These are phyloP conservation scores for Platycercus adscitus DNA, from an alignment of 2,113 vertebrate genomes.

Conservation along the genomic window DNA sequence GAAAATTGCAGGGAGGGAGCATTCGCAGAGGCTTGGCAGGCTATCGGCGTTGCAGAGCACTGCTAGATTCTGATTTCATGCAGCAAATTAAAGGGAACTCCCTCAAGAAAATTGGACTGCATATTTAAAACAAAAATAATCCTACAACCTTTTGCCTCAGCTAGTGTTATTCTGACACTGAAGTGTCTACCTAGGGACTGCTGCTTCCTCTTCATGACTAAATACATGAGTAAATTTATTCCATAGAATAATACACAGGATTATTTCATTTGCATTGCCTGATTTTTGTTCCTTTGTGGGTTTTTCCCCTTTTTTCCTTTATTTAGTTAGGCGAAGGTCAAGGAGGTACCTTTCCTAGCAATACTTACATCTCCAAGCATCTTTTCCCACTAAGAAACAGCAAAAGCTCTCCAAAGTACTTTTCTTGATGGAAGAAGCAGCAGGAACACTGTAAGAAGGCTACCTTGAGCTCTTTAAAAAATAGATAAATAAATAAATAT, in stretches of 20 bases:
- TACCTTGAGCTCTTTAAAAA: neutral
- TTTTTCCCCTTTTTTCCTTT: neutral
- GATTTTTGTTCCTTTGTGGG: neutral
- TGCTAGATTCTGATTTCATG: conserved; percentile 40
- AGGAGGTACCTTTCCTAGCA: neutral
- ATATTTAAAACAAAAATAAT: neutral
- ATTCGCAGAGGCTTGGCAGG: conserved; percentile 4
- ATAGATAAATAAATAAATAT: neutral
- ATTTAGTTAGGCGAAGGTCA: neutral
- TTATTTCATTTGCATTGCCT: neutral
- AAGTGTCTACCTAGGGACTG: conserved; percentile 38
- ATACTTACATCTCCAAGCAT: neutral
- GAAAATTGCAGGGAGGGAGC: neutral
- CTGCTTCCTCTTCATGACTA: conserved; percentile 59
- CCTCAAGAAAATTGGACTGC: conserved; percentile 23
- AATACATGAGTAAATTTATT: conserved; percentile 54
- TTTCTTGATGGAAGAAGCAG: neutral
- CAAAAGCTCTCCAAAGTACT: neutral
- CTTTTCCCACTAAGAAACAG: neutral
- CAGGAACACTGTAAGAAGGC: neutral
- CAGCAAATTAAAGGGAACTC: conserved; percentile 64
- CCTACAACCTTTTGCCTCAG: conserved; percentile 26
- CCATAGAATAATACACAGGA: neutral
- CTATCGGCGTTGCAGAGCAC: neutral
- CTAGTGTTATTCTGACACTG: conserved; percentile 42